These are phyloP conservation scores for Oceanodroma leucorhoa DNA, from an alignment of 2,797 vertebrate genomes.

Conservation along the genomic window DNA sequence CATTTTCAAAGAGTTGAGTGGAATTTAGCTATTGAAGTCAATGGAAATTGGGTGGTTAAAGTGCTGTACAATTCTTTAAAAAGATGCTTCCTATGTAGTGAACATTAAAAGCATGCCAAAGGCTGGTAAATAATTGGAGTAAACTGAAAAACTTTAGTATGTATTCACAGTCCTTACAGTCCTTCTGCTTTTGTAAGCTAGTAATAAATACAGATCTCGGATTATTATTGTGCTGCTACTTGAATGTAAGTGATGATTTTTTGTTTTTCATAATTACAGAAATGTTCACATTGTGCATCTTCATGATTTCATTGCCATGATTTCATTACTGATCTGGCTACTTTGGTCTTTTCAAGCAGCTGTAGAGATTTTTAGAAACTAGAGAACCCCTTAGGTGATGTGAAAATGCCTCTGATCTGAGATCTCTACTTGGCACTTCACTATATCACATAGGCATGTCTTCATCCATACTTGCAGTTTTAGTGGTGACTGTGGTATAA, in stretches of 20 bases:
- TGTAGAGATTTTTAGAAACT: background rate
- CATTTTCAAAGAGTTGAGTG: conserved; percentile 21
- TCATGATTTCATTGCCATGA: background rate
- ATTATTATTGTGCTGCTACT: background rate
- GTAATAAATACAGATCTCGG: background rate
- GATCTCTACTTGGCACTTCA: background rate
- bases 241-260: background rate
- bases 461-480: background rate
- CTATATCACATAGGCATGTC: background rate
- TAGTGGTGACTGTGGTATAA: background rate
- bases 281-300: background rate
- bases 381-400: background rate
- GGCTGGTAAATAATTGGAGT: background rate
- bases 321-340: background rate
- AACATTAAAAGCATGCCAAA: background rate
- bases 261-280: background rate
- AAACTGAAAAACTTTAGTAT: background rate
- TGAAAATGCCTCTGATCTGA: background rate
- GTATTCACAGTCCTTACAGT: background rate
- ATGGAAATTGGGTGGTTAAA: background rate
- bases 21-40: conserved; percentile 29
- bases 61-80: background rate
- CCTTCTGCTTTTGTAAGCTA: background rate
- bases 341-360: background rate
- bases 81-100: background rate